Conservation (phyloP, 2,797 vertebrate genomes). For the Salmo trutta region DNA sequence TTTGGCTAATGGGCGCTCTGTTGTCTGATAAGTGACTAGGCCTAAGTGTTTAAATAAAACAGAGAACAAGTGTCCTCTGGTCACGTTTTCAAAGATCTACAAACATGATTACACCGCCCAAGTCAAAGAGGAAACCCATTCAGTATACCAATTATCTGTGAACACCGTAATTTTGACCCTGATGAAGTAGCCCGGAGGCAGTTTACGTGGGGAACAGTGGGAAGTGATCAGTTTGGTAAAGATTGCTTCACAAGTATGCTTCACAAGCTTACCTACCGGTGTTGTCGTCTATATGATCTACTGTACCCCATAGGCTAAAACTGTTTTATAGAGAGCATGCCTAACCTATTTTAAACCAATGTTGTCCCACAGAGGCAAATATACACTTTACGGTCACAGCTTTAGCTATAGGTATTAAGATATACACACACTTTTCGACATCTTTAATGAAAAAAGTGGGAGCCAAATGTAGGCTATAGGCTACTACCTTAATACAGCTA, state of each 20-base stretch:
- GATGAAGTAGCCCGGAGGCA: neutral
- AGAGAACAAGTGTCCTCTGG: neutral
- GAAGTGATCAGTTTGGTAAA: slow-evolving; percentile 9
- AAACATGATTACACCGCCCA: slow-evolving; percentile 2
- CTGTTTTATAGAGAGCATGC: slow-evolving; percentile 13
- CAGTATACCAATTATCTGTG: neutral
- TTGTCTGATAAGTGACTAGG: slow-evolving; percentile 15
- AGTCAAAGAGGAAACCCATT: slow-evolving; percentile 12
- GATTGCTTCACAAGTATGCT: slow-evolving; percentile 6
- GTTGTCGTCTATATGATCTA: slow-evolving; percentile 21
- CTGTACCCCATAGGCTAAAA: slow-evolving; percentile 10
- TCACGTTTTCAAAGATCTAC: slow-evolving; percentile 1
- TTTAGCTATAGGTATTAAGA: neutral
- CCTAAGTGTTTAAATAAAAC: slow-evolving; percentile 12
- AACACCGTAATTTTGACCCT: neutral
- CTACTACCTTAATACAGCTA: neutral
- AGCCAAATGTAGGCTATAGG: too few relatives aligned
- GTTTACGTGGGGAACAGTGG: neutral
- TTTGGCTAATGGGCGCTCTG: slow-evolving; percentile 45
- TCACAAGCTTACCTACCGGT: slow-evolving; percentile 26
- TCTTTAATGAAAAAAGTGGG: too few relatives aligned
- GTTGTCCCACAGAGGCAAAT: slow-evolving; percentile 12
- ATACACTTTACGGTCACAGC: slow-evolving; percentile 9
- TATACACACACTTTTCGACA: neutral
- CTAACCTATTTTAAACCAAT: slow-evolving; percentile 23